These are phyloP conservation scores for Paramisgurnus dabryanus DNA, from an alignment of 2,113 vertebrate species.

Conservation along the genomic window DNA sequence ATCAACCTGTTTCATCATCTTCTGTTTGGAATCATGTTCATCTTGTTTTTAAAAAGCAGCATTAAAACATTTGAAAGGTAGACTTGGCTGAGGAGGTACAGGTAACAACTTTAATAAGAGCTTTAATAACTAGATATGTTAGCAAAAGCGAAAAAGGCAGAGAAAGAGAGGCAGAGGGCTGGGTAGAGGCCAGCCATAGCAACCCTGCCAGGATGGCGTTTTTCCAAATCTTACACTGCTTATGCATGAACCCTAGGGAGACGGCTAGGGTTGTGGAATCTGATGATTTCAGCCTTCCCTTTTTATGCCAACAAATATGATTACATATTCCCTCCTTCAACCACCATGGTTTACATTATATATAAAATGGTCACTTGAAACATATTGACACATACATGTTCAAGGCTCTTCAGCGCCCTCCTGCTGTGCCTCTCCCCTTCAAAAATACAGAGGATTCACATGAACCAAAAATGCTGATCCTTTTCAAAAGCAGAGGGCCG, in stretches of 20 bases:
- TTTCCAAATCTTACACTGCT: slow-evolving; percentile 65
- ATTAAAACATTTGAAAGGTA: too few species aligned
- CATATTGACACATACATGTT: slow-evolving; percentile 10
- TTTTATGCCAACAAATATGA: slow-evolving; percentile 31
- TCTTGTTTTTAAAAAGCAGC: background rate
- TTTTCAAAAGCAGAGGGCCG: slow-evolving; percentile 54
- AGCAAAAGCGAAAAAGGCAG: background rate
- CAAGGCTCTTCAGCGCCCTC: slow-evolving; percentile 35
- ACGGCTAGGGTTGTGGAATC: slow-evolving; percentile 37
- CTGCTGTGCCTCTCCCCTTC: slow-evolving; percentile 52
- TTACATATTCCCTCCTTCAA: slow-evolving; percentile 27
- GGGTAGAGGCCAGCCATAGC: slow-evolving; percentile 50
- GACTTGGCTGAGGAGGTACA: background rate
- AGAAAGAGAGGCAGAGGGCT: slow-evolving; percentile 30
- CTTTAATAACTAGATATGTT: background rate
- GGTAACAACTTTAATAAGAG: background rate
- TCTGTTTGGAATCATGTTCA: background rate
- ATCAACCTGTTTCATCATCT: slow-evolving; percentile 29
- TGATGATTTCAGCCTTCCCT: slow-evolving; percentile 44
- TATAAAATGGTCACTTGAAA: slow-evolving; percentile 9
- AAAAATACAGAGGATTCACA: slow-evolving; percentile 48
- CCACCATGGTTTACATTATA: slow-evolving; percentile 15
- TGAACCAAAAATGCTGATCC: slow-evolving; percentile 53
- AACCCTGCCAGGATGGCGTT: slow-evolving; percentile 69
- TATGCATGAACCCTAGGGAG: slow-evolving; percentile 54